Conservation (phyloP, 2,113 vertebrate species). For the Chamaetylas fuelleborni region DNA sequence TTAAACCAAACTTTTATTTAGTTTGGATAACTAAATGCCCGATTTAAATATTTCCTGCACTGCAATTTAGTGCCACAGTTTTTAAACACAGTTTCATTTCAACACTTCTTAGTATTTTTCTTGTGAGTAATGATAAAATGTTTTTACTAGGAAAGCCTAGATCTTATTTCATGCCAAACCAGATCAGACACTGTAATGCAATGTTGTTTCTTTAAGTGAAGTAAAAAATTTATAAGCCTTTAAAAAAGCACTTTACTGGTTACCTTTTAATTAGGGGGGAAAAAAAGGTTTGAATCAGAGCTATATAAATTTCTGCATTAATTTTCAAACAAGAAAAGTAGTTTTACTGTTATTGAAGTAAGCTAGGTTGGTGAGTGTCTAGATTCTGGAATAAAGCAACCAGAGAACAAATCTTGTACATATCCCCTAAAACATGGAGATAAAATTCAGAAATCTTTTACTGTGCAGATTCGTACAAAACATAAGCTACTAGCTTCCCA, state of each 20-base stretch:
- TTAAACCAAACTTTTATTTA: background rate
- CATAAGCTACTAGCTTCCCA: background rate
- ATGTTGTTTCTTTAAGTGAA: background rate
- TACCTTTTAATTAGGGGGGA: background rate
- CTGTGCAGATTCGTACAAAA: background rate
- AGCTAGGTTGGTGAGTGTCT: background rate
- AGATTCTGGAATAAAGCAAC: background rate
- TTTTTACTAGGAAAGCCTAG: background rate
- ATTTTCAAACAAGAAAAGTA: background rate
- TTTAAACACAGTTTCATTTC: constrained; percentile 16
- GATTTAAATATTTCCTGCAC: background rate
- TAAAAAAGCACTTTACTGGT: background rate
- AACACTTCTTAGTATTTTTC: background rate
- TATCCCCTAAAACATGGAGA: background rate
- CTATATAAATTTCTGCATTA: background rate
- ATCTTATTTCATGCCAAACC: background rate
- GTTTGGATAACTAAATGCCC: background rate
- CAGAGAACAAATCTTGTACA: background rate
- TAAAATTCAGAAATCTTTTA: background rate
- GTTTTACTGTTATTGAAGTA: background rate
- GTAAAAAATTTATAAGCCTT: background rate
- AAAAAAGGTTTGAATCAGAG: background rate
- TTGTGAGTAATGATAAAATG: background rate
- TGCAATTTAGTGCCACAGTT: background rate
- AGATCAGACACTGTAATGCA: background rate